A percentile compares a stretch with the other conserved stretches of the same genome.
phyloP scores from a whole-genome alignment of 1,140 invertebrate species.

The Caenorhabditis briggsae region DNA sequence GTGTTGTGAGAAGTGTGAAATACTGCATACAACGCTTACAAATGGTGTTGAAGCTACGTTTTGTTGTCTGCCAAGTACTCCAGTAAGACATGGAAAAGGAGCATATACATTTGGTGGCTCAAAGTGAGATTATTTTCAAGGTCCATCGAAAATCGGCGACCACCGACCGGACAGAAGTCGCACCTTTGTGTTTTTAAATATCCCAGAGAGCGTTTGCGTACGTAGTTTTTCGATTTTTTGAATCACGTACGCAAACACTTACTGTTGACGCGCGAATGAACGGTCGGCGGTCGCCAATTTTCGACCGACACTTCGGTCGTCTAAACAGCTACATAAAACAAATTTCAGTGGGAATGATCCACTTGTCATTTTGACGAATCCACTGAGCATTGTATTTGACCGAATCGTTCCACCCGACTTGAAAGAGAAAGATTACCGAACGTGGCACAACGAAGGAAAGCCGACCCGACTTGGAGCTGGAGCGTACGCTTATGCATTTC shows the following conservation, averaged over 20 bases:
- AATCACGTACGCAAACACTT: no score
- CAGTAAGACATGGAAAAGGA: background rate
- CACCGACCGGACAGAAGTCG: no score
- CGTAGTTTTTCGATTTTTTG: no score
- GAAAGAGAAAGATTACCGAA: background rate
- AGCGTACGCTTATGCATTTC: no score
- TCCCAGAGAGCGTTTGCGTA: no score
- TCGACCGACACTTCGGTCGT: background rate
- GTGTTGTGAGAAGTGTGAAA: constrained; percentile 35
- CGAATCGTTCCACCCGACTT: background rate
- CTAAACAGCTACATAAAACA: no score
- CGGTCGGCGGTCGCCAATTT: no score
- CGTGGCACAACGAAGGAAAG: background rate
- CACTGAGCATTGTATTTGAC: background rate
- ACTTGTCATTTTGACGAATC: background rate
- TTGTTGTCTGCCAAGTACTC: background rate
- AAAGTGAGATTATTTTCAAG: no score
- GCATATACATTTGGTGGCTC: background rate
- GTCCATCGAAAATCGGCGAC: no score
- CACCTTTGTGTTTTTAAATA: no score
- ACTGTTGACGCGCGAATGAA: no score
- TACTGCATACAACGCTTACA: background rate
- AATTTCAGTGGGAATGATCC: background rate
- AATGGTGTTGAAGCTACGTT: background rate
- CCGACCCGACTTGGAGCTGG: background rate